Percentiles rank a stretch among this genome's conserved stretches.
These are phyloP conservation scores for Diadumene lineata DNA, from an alignment of 92 coral and sea anemone genomes.

Conservation along the genomic window DNA sequence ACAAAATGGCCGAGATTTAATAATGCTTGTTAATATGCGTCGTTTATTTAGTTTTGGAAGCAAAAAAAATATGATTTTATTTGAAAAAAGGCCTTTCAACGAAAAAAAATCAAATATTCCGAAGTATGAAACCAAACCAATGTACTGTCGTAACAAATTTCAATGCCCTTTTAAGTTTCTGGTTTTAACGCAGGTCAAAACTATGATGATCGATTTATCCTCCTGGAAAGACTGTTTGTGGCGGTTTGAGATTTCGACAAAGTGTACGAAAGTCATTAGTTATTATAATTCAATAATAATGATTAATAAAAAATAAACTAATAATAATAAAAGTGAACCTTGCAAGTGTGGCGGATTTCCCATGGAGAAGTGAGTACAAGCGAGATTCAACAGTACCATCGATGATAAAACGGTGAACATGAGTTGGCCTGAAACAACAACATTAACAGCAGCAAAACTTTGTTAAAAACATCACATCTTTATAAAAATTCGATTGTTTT, in stretches of 20 bases:
- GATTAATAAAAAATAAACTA: not conserved
- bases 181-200: not conserved
- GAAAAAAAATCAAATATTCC: too few species aligned
- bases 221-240: not conserved
- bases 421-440: conserved; percentile 76
- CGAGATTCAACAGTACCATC: conserved; percentile 91
- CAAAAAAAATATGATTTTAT: too few species aligned
- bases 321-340: too few species aligned
- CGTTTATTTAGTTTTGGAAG: too few species aligned
- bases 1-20: too few species aligned
- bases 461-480: too few species aligned
- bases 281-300: not conserved
- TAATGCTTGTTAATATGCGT: too few species aligned
- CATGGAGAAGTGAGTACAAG: conserved; percentile 75
- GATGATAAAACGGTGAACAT: conserved; percentile 84
- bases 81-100: too few species aligned
- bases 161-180: too few species aligned
- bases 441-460: not conserved
- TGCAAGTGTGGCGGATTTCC: conserved; percentile 57
- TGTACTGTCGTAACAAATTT: too few species aligned
- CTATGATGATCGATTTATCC: not conserved
- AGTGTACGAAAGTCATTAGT: not conserved
- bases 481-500: not conserved
- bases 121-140: too few species aligned
- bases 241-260: not conserved